phyloP scores from a whole-genome alignment of 2,888 invertebrate species.

The Iphiclides podalirius region DNA sequence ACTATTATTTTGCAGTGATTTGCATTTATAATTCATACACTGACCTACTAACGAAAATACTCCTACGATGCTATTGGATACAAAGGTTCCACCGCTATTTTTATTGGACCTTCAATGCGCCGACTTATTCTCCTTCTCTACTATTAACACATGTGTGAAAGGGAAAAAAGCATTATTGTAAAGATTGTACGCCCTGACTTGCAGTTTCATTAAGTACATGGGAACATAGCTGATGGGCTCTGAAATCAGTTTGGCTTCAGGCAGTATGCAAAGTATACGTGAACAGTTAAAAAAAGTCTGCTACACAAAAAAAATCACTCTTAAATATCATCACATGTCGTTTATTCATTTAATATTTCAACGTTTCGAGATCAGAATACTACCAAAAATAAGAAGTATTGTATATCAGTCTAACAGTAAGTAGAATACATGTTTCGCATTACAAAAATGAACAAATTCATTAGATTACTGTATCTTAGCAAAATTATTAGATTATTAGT shows the following conservation, averaged over 20 bases:
- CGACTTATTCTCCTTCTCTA: constrained; percentile 2
- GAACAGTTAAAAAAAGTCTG: not conserved
- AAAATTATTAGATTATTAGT: no score
- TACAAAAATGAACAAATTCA: no score
- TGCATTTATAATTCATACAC: constrained; percentile 24
- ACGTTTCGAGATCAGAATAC: no score
- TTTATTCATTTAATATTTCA: no score
- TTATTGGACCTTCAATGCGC: not conserved
- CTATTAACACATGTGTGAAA: constrained; percentile 2
- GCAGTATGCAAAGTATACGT: not conserved
- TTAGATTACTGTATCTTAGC: no score
- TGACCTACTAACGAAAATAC: constrained; percentile 47
- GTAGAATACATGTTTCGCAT: no score
- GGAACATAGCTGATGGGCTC: not conserved
- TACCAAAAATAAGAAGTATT: no score
- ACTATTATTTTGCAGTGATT: constrained; percentile 9
- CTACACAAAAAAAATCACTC: no score
- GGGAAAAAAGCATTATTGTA: constrained; percentile 1
- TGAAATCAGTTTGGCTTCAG: constrained; percentile 3
- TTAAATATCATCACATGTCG: no score
- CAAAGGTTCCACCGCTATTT: not conserved
- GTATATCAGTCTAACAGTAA: no score
- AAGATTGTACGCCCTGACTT: constrained; percentile 16
- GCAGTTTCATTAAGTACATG: constrained; percentile 11
- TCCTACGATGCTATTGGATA: constrained; percentile 34